Conservation (phyloP, 2,797 vertebrate genomes). For the Salmo trutta region DNA sequence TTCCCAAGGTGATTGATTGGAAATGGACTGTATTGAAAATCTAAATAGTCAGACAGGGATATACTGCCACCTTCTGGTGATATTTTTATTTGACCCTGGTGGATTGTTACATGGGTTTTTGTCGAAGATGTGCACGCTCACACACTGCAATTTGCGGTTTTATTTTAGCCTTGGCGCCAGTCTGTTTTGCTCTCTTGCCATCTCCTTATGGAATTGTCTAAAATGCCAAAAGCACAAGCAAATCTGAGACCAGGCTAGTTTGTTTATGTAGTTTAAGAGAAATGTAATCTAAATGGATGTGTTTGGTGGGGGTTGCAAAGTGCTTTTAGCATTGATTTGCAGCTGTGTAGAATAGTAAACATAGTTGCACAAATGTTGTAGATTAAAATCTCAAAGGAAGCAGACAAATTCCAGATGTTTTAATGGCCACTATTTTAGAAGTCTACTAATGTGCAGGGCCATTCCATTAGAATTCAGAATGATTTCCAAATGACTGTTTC, state of each 20-base stretch:
- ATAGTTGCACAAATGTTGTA: neutral
- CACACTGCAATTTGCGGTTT: neutral
- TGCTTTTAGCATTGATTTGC: neutral
- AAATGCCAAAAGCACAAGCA: no score
- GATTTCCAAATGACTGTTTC: neutral
- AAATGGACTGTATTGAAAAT: neutral
- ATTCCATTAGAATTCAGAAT: neutral
- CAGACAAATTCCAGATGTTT: neutral
- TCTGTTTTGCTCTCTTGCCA: no score
- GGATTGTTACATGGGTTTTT: neutral
- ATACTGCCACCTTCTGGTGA: conserved; percentile 63
- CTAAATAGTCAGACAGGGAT: conserved; percentile 7
- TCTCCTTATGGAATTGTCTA: no score
- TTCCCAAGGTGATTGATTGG: neutral
- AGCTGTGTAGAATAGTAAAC: neutral
- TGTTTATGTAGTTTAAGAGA: no score
- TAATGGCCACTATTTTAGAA: neutral
- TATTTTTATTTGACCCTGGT: neutral
- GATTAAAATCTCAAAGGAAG: neutral
- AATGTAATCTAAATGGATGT: neutral
- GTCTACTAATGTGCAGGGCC: neutral
- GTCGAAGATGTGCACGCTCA: neutral
- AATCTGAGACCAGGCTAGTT: no score
- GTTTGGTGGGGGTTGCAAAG: neutral
- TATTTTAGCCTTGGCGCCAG: no score